phyloP scores from a whole-genome alignment of 2,113 vertebrate genomes.

The Oreochromis spilurus region DNA sequence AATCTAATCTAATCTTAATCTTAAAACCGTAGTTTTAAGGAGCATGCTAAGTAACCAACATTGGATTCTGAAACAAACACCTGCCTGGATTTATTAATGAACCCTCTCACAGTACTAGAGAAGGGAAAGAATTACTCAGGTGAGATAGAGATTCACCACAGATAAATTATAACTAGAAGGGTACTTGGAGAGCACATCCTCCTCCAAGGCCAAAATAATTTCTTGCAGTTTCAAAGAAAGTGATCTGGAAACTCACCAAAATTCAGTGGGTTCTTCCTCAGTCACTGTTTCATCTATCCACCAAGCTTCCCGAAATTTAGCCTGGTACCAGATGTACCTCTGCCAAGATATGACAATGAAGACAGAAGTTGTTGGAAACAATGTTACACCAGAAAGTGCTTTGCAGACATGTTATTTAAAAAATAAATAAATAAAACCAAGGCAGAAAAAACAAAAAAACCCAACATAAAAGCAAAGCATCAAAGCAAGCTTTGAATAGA shows the following conservation, averaged over 20 bases:
- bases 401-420: background rate
- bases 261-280: background rate
- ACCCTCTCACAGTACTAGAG: constrained; percentile 17
- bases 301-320: background rate
- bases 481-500: background rate
- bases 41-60: background rate
- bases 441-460: background rate
- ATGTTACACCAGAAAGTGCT: background rate
- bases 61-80: background rate
- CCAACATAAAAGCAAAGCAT: background rate
- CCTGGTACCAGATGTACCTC: background rate
- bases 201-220: background rate
- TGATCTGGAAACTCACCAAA: background rate
- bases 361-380: background rate
- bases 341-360: background rate
- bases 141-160: background rate
- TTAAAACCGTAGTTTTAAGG: background rate
- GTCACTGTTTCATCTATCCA: background rate
- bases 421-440: background rate
- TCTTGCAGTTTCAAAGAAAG: background rate
- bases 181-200: background rate
- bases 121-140: background rate
- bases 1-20: too few species aligned
- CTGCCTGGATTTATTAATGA: background rate
- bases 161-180: background rate